Evolutionary conservation across 2,888 invertebrate species (phyloP).

Genomic region (Psylliodes chrysocephalus): DNA sequence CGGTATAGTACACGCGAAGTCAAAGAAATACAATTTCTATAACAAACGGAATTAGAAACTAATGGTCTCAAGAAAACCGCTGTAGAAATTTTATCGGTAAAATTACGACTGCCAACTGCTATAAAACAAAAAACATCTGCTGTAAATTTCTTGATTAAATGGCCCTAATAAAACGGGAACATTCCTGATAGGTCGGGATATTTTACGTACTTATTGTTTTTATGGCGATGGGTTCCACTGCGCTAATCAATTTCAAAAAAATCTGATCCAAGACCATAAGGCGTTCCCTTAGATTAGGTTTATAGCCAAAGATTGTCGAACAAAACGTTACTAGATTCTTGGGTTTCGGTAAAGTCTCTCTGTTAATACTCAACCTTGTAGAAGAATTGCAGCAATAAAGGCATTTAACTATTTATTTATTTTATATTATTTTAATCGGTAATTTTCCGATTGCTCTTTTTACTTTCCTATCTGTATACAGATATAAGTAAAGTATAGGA

Average conservation of each 20-base stretch:
- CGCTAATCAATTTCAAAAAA: slow-evolving; percentile 12
- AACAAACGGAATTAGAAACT: slow-evolving; percentile 33
- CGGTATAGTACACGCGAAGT: too few species aligned
- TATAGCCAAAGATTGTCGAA: neutral
- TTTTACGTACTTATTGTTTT: slow-evolving; percentile 30
- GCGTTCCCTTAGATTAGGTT: neutral
- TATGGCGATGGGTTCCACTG: slow-evolving; percentile 16
- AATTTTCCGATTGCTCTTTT: too few species aligned
- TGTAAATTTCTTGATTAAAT: slow-evolving; percentile 32
- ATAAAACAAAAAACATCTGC: slow-evolving; percentile 34
- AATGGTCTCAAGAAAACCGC: slow-evolving; percentile 27
- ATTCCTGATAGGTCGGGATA: slow-evolving; percentile 24
- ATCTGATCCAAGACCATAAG: neutral
- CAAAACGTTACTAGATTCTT: neutral
- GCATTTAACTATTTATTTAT: too few species aligned
- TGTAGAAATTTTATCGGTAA: slow-evolving; percentile 31
- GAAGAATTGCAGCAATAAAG: too few species aligned
- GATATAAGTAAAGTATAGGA: too few species aligned
- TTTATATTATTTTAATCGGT: too few species aligned
- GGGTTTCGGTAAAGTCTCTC: too few species aligned
- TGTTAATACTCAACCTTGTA: too few species aligned
- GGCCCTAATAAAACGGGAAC: slow-evolving; percentile 31
- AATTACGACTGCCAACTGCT: slow-evolving; percentile 30
- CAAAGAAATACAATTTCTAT: slow-evolving; percentile 28
- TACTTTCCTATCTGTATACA: too few species aligned